Evolutionary conservation across 2,113 vertebrate genomes (phyloP), one percentile per base, ranked within the genome.

Genomic region (Scomber colias): DNA sequence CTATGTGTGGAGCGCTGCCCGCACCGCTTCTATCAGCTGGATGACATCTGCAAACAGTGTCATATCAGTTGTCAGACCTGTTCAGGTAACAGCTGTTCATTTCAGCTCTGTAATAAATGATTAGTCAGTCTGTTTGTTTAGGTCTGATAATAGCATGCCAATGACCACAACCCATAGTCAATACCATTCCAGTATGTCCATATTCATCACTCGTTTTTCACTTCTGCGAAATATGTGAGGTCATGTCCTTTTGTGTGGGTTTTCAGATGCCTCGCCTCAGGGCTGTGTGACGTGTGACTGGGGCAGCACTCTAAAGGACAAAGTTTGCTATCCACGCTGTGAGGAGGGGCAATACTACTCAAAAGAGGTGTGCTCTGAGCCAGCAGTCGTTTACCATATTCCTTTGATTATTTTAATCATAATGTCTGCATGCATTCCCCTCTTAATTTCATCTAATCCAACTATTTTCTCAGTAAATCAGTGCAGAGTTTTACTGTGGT

Each of bases 51-150:
- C 40, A 84, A 66, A 75, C 90, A 94, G 75, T 94, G 95, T 77
- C 92, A 95, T 78, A 85, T 90, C 81, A 95, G 92, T 78, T 95
- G 94, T 74, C 92, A 92, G 88, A 95, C 92, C 6, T 96, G 95
- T 80, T 91, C 90, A 91, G 95, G 95, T 95, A 84, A 9, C 5
- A n/a, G 5, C 11, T 15, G 0, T 24, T 31, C 5, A 56, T 3
- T 12, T 15, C 4, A 14, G 30, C 40, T n/a, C 35, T 40, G 35
- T 40, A 15, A 21, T 1, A 11, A 3, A 7, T 19, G 1, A 1
- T 50, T 35, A 4, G n/a, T 15, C 11, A 14, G 31, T 21, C 31
- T 35, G 13, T 8, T 30, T n/a, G 9, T 54, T 45, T 54, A 15
- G n/a, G 5, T 30, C 1, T 9, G 10, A 66, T 57, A 10, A 9